Evolutionary conservation across 2,888 invertebrate species (phyloP).

Genomic region (Microchrysa polita): DNA sequence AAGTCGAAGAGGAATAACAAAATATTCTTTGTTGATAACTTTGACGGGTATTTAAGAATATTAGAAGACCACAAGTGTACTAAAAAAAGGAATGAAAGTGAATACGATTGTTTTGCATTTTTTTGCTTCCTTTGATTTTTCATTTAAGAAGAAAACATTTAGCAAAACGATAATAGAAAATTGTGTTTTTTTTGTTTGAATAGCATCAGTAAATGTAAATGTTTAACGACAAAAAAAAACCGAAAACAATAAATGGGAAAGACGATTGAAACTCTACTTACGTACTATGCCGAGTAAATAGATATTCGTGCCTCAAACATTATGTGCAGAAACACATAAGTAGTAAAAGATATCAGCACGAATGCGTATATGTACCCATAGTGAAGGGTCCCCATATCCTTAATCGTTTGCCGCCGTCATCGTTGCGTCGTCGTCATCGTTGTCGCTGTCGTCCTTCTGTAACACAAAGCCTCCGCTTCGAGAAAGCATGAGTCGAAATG

Average conservation of each 20-base stretch:
- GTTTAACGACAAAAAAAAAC: too few species aligned
- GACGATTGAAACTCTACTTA: too few species aligned
- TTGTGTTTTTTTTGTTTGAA: too few species aligned
- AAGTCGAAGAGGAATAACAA: not conserved
- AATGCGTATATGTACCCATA: constrained; percentile 3
- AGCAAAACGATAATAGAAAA: too few species aligned
- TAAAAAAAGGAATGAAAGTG: not conserved
- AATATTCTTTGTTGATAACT: not conserved
- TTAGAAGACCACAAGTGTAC: too few species aligned
- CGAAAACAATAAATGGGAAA: too few species aligned
- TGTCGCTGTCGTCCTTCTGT: constrained; percentile 20
- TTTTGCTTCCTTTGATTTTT: too few species aligned
- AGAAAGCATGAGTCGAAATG: constrained; percentile 51
- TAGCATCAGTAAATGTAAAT: too few species aligned
- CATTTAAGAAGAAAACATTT: too few species aligned
- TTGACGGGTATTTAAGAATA: not conserved
- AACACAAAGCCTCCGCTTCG: constrained; percentile 41
- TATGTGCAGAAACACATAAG: too few species aligned
- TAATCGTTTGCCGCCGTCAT: constrained; percentile 30
- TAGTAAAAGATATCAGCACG: constrained; percentile 2
- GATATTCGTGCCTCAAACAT: too few species aligned
- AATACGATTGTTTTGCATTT: not conserved
- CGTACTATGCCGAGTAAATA: too few species aligned
- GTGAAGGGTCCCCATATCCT: constrained; percentile 32
- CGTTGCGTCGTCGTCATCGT: constrained; percentile 37